phyloP scores from a whole-genome alignment of 2,113 vertebrate species.

The Takifugu bimaculatus region DNA sequence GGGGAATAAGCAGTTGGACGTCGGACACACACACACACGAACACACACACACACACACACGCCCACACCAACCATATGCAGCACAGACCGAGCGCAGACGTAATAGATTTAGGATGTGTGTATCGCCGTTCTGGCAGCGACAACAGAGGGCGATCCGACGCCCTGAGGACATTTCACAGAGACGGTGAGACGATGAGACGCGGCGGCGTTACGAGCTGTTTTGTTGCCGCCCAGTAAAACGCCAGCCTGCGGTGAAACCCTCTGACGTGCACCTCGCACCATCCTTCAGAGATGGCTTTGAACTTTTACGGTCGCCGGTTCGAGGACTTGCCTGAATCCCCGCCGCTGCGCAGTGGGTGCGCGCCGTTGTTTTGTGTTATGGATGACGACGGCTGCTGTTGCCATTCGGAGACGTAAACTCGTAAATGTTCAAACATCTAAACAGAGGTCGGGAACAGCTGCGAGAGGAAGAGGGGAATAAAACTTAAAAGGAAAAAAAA shows the following conservation, averaged over 20 bases:
- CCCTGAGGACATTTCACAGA: conserved; percentile 11
- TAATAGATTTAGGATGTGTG: conserved; percentile 41
- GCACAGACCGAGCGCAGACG: conserved; percentile 1
- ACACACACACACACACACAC: conserved; percentile 17
- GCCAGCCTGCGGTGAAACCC: neutral
- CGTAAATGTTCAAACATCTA: too few species aligned
- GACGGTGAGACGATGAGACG: neutral
- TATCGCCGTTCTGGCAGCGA: conserved; percentile 25
- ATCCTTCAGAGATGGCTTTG: too few species aligned
- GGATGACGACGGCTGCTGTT: too few species aligned
- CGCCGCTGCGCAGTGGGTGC: too few species aligned
- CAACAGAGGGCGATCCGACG: conserved; percentile 25
- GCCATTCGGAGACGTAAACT: too few species aligned
- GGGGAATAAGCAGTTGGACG: conserved; percentile 26
- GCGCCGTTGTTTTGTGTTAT: too few species aligned
- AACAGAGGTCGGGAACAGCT: too few species aligned
- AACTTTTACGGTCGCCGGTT: too few species aligned
- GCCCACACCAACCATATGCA: conserved; percentile 15
- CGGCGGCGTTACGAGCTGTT: conserved; percentile 7
- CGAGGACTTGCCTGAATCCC: too few species aligned
- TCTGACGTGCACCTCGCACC: too few species aligned
- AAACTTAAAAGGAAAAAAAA: too few species aligned
- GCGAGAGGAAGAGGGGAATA: too few species aligned
- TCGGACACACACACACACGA: neutral
- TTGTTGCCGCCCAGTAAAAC: conserved; percentile 9